phyloP scores from a whole-genome alignment of 2,888 invertebrate species.

The Dicyrtomina minuta region DNA sequence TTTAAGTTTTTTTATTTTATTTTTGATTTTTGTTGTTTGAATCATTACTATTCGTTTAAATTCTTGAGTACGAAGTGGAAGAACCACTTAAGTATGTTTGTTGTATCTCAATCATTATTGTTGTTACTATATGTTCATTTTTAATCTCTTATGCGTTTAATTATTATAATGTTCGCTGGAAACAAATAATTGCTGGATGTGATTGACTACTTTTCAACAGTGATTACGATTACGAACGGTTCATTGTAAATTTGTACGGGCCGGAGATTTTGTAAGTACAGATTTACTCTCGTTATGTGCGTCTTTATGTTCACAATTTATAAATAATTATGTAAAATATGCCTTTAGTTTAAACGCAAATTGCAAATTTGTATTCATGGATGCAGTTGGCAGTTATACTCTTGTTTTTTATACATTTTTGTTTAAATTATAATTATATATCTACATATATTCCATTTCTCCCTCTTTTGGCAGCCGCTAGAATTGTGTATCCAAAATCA shows the following conservation, averaged over 20 bases:
- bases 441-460: too few relatives aligned
- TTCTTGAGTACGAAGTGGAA: neutral
- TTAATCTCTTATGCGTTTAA: too few relatives aligned
- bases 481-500: neutral
- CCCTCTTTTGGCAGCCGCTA: neutral
- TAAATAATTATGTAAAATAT: too few relatives aligned
- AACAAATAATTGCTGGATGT: neutral
- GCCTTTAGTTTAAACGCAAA: neutral
- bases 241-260: constrained; percentile 56
- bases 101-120: too few relatives aligned
- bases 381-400: neutral
- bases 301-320: neutral
- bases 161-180: constrained; percentile 1
- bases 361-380: neutral
- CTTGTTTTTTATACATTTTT: neutral
- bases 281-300: constrained; percentile 20
- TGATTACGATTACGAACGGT: constrained; percentile 54
- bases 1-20: neutral
- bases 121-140: too few relatives aligned
- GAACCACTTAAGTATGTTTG: constrained; percentile 5
- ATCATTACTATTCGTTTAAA: neutral
- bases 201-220: constrained; percentile 29
- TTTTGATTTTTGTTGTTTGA: neutral
- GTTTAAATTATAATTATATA: neutral
- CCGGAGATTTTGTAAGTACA: constrained; percentile 55